A percentile compares a stretch with the other conserved stretches of the same genome.
Evolutionary conservation across 2,113 vertebrate genomes (phyloP).

Genomic region (Erinaceus europaeus): DNA sequence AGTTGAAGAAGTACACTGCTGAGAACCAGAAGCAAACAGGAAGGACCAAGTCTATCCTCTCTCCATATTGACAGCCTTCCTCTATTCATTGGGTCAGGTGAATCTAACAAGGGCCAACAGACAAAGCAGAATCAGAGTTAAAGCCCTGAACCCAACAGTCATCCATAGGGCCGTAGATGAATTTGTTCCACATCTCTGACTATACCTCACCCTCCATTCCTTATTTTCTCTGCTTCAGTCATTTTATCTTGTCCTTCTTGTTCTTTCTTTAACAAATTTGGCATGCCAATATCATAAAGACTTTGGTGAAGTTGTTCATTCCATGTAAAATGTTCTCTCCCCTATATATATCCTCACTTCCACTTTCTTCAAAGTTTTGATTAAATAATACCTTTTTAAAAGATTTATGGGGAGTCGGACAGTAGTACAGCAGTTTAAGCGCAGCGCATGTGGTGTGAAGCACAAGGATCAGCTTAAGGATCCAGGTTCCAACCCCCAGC

Average conservation of each 20-base stretch:
- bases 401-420: neutral
- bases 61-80: neutral
- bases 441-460: too few species aligned
- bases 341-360: neutral
- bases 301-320: neutral
- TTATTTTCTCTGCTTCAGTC: neutral
- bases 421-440: neutral
- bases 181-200: neutral
- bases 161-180: neutral
- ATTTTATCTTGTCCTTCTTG: neutral
- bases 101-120: neutral
- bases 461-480: too few species aligned
- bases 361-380: neutral
- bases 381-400: neutral
- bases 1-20: neutral
- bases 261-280: neutral
- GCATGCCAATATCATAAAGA: neutral
- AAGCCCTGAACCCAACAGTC: neutral
- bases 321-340: neutral
- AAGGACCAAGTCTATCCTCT: neutral
- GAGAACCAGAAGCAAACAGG: neutral
- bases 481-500: too few species aligned
- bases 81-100: neutral
- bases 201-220: neutral
- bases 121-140: neutral